Base-by-base conservation (phyloP, 2,888 invertebrate genomes). In the Xanthorhoe spadicearia region DNA sequence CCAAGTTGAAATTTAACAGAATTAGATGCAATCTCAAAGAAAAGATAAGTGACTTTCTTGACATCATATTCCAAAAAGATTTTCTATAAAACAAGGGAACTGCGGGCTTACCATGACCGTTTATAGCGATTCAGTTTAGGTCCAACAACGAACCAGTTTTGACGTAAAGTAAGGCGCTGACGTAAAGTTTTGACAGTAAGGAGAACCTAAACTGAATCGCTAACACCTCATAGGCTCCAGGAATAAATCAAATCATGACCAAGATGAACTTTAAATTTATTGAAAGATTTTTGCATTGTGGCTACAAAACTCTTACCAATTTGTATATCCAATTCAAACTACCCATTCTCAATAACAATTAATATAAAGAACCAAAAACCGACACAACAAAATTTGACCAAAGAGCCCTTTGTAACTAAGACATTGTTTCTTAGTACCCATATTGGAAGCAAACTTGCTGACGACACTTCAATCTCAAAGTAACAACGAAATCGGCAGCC, bases 401-500 rank as follows among this genome's bases (percentile, higher is more conserved):
- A 38, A 38, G n/a, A 43, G 13, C 38, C 3, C 38, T 43, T 38
- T 13, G 38, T 1, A 1, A 43, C 38, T 38, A 38, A 13, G 4
- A 43, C 1, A 2, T 43, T 43, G 13, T 43, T 43, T 13, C 13
- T 23, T 13, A 43, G 13, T 4, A 13, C 38, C 10, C 13, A 43
- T 2, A 13, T 13, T 43, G 38, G 13, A 43, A 10, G 13, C 13
- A 43, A 13, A 43, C n/a, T 43, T 13, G 38, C 0, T 0, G 38
- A 13, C 3, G 10, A 43, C 10, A 13, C 38, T 0, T 43, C 38
- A 13, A 43, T 13, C 38, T 46, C 54, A 17, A 61, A 17, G 6
- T 19, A 60, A 48, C 32, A 18, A 66, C 61, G 57, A 59, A 69
- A 62, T 61, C 64, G 63, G 73, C 73, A 79, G 82, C 84, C 81